Evolutionary conservation across 2,888 invertebrate species (phyloP).

Genomic region (Steinernema scapterisci): DNA sequence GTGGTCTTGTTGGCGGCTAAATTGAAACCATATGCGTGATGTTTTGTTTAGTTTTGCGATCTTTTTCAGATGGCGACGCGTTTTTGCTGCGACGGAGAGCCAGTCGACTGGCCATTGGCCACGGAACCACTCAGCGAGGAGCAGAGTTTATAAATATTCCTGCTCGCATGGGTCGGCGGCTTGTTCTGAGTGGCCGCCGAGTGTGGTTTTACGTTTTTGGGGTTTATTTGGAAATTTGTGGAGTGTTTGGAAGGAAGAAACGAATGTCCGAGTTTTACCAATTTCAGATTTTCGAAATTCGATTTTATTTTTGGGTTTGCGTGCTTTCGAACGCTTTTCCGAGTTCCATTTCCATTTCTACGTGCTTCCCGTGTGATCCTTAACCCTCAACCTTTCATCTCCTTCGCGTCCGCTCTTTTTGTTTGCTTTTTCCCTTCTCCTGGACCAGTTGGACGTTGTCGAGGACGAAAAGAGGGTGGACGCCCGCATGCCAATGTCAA

Average conservation of each 20-base stretch:
- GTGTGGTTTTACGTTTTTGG: neutral
- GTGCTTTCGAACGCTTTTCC: slow-evolving; percentile 2
- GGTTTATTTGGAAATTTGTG: neutral
- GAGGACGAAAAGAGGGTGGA: neutral
- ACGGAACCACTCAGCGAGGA: neutral
- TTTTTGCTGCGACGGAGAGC: neutral
- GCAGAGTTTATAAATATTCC: neutral
- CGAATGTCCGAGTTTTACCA: neutral
- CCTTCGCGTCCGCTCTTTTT: too few relatives aligned
- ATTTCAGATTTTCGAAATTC: neutral
- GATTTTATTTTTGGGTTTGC: neutral
- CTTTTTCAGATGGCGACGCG: slow-evolving; percentile 4
- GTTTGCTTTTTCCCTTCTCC: too few relatives aligned
- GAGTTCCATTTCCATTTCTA: neutral
- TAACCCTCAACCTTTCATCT: too few relatives aligned
- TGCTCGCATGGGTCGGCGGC: neutral
- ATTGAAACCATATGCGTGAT: slow-evolving; percentile 31
- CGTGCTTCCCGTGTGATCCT: neutral
- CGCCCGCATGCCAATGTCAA: neutral
- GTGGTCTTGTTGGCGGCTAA: neutral
- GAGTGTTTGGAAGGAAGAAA: neutral
- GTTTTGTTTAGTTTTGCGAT: slow-evolving; percentile 27
- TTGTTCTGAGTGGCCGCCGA: neutral
- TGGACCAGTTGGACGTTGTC: too few relatives aligned
- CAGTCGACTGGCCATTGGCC: neutral